Conservation (phyloP, 2,797 vertebrate genomes). For the Halcyon badia region DNA sequence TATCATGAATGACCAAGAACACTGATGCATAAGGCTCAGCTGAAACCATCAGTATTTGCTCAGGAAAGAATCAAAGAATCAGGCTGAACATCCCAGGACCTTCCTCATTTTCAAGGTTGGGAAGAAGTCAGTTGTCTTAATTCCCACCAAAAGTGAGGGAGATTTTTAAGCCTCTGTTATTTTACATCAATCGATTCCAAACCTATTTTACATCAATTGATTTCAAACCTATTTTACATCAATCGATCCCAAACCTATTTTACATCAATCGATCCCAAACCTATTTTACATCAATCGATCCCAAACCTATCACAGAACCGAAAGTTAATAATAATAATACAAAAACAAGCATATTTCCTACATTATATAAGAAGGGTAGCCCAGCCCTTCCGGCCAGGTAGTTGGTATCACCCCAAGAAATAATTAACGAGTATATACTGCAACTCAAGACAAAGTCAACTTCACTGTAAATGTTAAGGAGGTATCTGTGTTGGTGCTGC, state of each 20-base stretch:
- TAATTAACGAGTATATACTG: background rate
- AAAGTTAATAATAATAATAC: background rate
- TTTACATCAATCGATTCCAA: background rate
- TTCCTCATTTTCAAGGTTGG: background rate
- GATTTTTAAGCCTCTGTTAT: background rate
- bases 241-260: background rate
- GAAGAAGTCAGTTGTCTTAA: background rate
- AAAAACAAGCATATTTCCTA: background rate
- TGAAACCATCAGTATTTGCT: background rate
- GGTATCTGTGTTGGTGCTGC: background rate
- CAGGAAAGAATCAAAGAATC: background rate
- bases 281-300: background rate
- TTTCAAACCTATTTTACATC: background rate
- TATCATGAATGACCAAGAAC: background rate
- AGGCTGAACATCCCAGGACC: background rate
- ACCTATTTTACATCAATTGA: background rate
- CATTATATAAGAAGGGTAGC: background rate
- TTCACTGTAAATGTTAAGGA: background rate
- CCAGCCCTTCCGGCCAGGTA: fast-evolving
- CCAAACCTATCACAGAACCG: background rate
- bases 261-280: background rate
- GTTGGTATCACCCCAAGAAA: background rate
- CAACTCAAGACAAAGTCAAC: background rate
- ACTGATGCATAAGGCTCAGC: background rate
- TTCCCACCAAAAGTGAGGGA: fast-evolving